phyloP scores from a whole-genome alignment of 2,797 vertebrate species.

The Zalophus californianus region DNA sequence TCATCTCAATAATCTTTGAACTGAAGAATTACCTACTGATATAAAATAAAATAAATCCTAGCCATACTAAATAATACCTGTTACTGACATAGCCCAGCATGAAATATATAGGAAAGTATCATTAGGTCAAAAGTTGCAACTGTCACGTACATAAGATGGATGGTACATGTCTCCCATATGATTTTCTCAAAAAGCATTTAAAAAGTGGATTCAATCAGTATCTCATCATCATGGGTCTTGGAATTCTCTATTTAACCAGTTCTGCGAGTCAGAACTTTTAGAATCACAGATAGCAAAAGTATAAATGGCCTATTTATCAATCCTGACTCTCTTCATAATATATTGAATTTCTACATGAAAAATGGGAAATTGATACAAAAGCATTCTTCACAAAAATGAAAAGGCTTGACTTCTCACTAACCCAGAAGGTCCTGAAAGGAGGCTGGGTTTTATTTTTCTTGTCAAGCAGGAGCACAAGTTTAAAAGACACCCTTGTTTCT shows the following conservation, averaged over 20 bases:
- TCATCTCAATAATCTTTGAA: not conserved
- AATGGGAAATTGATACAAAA: conserved; percentile 4
- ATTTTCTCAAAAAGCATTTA: not conserved
- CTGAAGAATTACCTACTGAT: not conserved
- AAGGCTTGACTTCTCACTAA: conserved; percentile 45
- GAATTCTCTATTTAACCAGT: conserved; percentile 45
- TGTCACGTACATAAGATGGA: not conserved
- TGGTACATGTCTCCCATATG: not conserved
- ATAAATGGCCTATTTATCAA: conserved; percentile 43
- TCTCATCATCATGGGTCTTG: not conserved
- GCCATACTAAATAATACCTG: conserved; percentile 28
- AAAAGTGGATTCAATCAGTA: conserved; percentile 5
- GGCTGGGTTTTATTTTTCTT: not conserved
- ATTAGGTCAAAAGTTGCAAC: not conserved
- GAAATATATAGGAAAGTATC: not conserved
- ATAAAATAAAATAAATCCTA: not conserved
- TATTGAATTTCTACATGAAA: not conserved
- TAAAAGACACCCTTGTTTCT: conserved; percentile 72
- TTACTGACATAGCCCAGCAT: not conserved
- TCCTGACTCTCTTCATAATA: conserved; percentile 38
- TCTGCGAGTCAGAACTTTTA: not conserved
- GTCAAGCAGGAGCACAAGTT: conserved; percentile 6
- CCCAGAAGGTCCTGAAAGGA: conserved; percentile 39
- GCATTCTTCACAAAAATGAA: conserved; percentile 57
- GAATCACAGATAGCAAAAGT: not conserved